Evolutionary conservation across 1,140 invertebrate genomes (phyloP), one percentile per base, ranked within the genome.

Genomic region (Listronotus bonariensis): DNA sequence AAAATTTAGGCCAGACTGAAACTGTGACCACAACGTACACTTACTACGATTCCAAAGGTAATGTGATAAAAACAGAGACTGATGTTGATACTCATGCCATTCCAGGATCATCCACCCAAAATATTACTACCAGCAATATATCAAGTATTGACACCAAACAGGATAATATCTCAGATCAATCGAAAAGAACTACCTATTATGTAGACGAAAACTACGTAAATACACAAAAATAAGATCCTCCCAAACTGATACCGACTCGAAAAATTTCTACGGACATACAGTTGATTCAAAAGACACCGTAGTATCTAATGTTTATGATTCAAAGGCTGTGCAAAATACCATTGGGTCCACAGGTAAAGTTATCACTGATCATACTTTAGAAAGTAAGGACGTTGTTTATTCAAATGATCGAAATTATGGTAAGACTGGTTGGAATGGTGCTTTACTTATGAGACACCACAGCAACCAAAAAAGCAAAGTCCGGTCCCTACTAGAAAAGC

Each of bases 21-120:
- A 74, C 67, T 14, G 62, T 67, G 11, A 75, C 69, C n/a, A 75
- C 74, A 9, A 75, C 72, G 11, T 73, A 66, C 9, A 76, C 70
- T 1, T 75, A 74, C 60, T 77, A 77, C 45, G 76, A 77, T 61
- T 73, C 74, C 14, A 72, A 70, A 61, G 76, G 76, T 2, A 77
- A 77, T 54, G 63, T 77, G 9, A 67, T 77, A n/a, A 76, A 74
- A 55, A 69, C 70, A 1, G 42, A 68, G 12, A 70, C 61, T 0
- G 69, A 74, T 55, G 65, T 70, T 9, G 73, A 76, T 55, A 68
- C 60, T 10, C 64, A 70, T 48, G 36, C 53, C 15, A 59, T 65
- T 56, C 69, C 67, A 6, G 65, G 55, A 0, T 17, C 11, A 36
- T 38, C 53, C 10, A 26, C 31, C 41, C 34, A 48, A 14, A 32